These are phyloP conservation scores for Cydia strobilella DNA, from an alignment of 1,140 invertebrate genomes.

Conservation along the genomic window DNA sequence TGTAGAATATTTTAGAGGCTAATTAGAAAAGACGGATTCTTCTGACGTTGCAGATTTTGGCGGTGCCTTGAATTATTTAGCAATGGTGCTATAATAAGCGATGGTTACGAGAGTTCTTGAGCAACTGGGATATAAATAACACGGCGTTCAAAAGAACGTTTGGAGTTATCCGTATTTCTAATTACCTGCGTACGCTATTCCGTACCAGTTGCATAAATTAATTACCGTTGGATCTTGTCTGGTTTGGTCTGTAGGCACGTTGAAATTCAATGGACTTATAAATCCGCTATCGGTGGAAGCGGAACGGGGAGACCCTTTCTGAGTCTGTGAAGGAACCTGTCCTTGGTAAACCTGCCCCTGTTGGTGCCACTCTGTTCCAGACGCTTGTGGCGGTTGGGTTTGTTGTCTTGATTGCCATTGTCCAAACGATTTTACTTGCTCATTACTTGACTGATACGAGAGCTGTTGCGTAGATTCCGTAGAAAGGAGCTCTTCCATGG, in stretches of 20 bases:
- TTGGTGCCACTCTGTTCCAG: not conserved
- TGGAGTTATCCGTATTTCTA: not conserved
- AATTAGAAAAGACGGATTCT: not conserved
- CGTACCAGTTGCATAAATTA: not conserved
- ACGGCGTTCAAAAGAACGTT: not conserved
- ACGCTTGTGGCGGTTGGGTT: not conserved
- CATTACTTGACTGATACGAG: not conserved
- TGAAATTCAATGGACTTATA: conserved; percentile 36
- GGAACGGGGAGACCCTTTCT: not conserved
- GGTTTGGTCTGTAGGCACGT: not conserved
- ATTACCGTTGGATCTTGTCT: conserved; percentile 23
- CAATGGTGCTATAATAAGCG: not conserved
- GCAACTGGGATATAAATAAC: no score
- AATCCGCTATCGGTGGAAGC: conserved; percentile 37
- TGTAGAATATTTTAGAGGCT: not conserved
- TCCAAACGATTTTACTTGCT: not conserved
- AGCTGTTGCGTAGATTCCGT: not conserved
- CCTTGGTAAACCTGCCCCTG: conserved; percentile 1
- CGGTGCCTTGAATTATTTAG: not conserved
- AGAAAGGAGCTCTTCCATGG: conserved; percentile 10
- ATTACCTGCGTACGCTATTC: not conserved
- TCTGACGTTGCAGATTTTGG: not conserved
- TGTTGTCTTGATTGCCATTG: conserved; percentile 5
- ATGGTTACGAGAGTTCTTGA: not conserved
- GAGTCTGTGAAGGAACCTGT: not conserved